phyloP scores from a whole-genome alignment of 2,888 invertebrate genomes.

The Anthophora plumipes region DNA sequence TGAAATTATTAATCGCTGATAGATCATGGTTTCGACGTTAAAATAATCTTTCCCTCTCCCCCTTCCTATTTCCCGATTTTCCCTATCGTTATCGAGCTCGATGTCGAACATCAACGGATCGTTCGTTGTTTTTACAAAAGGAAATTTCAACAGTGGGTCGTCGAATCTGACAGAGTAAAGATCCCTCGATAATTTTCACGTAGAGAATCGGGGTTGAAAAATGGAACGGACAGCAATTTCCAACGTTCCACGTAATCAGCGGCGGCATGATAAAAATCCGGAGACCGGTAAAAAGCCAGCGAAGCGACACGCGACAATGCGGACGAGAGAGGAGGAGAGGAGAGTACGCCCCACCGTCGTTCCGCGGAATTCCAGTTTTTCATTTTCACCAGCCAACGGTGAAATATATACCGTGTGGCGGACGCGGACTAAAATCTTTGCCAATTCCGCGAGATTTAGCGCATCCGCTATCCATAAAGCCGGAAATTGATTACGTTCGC shows the following conservation, averaged over 20 bases:
- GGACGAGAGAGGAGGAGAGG: too few species aligned
- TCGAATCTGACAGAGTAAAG: background rate
- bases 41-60: background rate
- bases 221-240: conserved; percentile 3
- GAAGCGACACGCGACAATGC: conserved; percentile 26
- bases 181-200: background rate
- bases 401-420: conserved; percentile 14
- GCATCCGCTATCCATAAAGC: conserved; percentile 47
- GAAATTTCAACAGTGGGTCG: background rate
- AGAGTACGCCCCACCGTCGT: background rate
- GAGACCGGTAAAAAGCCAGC: conserved; percentile 8
- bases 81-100: background rate
- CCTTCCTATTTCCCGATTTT: too few species aligned
- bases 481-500: conserved; percentile 50
- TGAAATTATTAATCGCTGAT: conserved; percentile 6
- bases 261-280: conserved; percentile 27
- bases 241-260: conserved; percentile 31
- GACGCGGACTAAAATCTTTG: conserved; percentile 47
- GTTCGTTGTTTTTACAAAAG: background rate
- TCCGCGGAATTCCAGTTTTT: conserved; percentile 32
- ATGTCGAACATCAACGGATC: background rate
- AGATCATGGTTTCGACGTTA: conserved; percentile 8
- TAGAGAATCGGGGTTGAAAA: background rate
- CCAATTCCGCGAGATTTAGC: conserved; percentile 55
- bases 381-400: conserved; percentile 23